Conservation (phyloP, 1,140 invertebrate genomes). For the Mercenaria mercenaria region DNA sequence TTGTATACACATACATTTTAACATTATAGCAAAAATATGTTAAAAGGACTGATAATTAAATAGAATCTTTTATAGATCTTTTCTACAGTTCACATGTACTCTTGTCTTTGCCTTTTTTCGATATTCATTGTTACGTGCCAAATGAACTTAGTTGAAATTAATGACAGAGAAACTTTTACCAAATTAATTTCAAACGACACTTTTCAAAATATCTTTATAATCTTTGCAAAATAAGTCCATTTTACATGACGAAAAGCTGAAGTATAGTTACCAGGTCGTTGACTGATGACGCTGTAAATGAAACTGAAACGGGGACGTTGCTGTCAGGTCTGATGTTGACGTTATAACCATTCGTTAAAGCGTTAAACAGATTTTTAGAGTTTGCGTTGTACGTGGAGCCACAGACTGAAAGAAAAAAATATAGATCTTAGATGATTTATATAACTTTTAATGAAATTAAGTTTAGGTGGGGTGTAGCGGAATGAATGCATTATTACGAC, state of each 20-base stretch:
- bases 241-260: too few species aligned
- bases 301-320: not conserved
- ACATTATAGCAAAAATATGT: too few species aligned
- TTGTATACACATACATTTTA: too few species aligned
- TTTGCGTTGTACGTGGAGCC: not conserved
- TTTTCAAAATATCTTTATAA: not conserved
- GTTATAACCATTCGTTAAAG: not conserved
- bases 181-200: not conserved
- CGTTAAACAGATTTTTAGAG: not conserved
- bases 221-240: too few species aligned
- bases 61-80: too few species aligned
- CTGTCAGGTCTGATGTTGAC: not conserved
- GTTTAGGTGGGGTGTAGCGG: too few species aligned
- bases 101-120: too few species aligned
- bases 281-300: not conserved
- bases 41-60: too few species aligned
- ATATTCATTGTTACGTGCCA: too few species aligned
- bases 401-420: not conserved
- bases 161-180: not conserved
- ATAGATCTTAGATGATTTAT: not conserved
- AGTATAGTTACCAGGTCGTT: not conserved
- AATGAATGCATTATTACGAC: too few species aligned
- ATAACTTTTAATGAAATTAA: not conserved
- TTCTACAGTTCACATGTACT: too few species aligned
- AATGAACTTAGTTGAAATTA: too few species aligned